A percentile compares a stretch with the other conserved stretches of the same genome.
Evolutionary conservation across 2,797 vertebrate species (phyloP).

Genomic region (Halcyon leucocephala): DNA sequence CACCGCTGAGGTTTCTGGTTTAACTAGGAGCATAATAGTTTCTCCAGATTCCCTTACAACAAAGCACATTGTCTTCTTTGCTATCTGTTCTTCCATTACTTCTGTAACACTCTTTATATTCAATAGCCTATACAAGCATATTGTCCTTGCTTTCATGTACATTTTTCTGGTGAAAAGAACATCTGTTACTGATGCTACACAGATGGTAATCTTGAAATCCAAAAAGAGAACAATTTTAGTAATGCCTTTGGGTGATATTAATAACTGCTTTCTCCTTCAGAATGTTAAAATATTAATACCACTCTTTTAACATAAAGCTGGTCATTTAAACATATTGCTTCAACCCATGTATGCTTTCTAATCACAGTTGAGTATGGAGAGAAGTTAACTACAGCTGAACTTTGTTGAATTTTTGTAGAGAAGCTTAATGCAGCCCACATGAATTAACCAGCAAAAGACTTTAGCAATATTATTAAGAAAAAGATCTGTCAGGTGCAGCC

Average conservation of each 20-base stretch:
- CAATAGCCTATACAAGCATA: slow-evolving; percentile 28
- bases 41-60: background rate
- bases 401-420: background rate
- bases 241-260: slow-evolving; percentile 54
- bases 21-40: background rate
- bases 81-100: background rate
- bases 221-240: slow-evolving; percentile 51
- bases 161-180: slow-evolving; percentile 62
- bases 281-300: slow-evolving; percentile 56
- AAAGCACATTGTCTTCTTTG: background rate
- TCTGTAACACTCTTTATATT: background rate
- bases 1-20: background rate
- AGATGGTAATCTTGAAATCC: slow-evolving; percentile 60
- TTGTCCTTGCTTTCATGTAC: slow-evolving; percentile 40
- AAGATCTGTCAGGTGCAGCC: background rate
- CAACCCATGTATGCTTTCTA: background rate
- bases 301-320: slow-evolving; percentile 33
- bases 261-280: slow-evolving; percentile 49
- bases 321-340: background rate
- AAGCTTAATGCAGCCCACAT: background rate
- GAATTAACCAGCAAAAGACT: background rate
- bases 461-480: background rate
- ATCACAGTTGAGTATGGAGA: background rate
- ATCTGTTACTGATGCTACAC: slow-evolving; percentile 57
- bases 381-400: slow-evolving; percentile 7